Evolutionary conservation across 1,140 invertebrate species (phyloP).

Genomic region (Drosophila truncata): DNA sequence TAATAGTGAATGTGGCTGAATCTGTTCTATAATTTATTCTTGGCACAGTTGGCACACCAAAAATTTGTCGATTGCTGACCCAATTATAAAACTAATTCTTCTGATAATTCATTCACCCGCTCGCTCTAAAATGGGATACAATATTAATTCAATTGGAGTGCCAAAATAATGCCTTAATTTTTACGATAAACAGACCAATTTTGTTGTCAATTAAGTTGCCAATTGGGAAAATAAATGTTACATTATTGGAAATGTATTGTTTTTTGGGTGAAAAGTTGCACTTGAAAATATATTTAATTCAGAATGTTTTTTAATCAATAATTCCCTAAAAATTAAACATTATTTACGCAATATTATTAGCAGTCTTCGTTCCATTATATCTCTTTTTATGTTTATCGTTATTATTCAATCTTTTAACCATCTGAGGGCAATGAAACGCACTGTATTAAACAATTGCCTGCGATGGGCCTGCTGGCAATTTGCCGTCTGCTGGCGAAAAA

Average conservation of each 20-base stretch:
- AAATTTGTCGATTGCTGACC: constrained; percentile 22
- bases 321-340: too few species aligned
- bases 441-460: constrained; percentile 46
- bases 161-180: constrained; percentile 32
- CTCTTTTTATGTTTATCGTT: constrained; percentile 28
- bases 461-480: constrained; percentile 26
- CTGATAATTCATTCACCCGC: constrained; percentile 11
- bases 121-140: background rate
- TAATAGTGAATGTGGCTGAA: constrained; percentile 1
- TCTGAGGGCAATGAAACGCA: constrained; percentile 37
- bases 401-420: constrained; percentile 37
- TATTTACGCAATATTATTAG: too few species aligned
- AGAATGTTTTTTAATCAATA: background rate
- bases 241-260: background rate
- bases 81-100: constrained; percentile 29
- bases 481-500: background rate
- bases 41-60: constrained; percentile 14
- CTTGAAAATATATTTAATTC: background rate
- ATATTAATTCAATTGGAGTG: constrained; percentile 34
- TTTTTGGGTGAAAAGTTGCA: background rate
- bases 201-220: constrained; percentile 13
- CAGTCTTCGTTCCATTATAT: constrained; percentile 7
- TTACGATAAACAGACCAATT: constrained; percentile 31
- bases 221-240: background rate
- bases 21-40: constrained; percentile 21